Evolutionary conservation across 2,888 invertebrate genomes (phyloP).

Genomic region (Chaitophorus viminalis): DNA sequence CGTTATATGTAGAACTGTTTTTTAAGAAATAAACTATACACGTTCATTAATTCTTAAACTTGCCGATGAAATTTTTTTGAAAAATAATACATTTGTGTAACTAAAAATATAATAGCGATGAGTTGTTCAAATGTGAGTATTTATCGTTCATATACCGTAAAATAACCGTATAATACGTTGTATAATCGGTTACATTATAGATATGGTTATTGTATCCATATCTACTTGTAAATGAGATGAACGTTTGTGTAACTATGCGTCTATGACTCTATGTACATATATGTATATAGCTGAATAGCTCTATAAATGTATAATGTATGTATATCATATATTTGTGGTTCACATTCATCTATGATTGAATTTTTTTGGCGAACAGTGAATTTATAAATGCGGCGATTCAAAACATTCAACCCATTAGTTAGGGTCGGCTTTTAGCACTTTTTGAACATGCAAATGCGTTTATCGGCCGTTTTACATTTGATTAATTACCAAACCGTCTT

Average conservation of each 20-base stretch:
- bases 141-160: neutral
- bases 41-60: too few relatives aligned
- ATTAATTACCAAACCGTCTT: conserved; percentile 39
- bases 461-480: conserved; percentile 20
- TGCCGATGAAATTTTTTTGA: neutral
- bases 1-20: too few relatives aligned
- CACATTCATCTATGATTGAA: neutral
- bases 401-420: neutral
- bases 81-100: conserved; percentile 12
- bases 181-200: neutral
- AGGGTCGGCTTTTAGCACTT: conserved; percentile 23
- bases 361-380: neutral
- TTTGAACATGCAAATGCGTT: conserved; percentile 35
- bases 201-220: neutral
- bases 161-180: too few relatives aligned
- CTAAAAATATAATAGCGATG: neutral
- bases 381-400: conserved; percentile 4
- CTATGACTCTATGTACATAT: neutral
- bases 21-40: too few relatives aligned
- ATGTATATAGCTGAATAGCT: too few relatives aligned
- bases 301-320: neutral
- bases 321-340: too few relatives aligned
- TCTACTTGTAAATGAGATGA: neutral
- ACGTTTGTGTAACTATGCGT: neutral
- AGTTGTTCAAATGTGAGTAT: conserved; percentile 16